A percentile compares a stretch with the other conserved stretches of the same genome.
These are phyloP conservation scores for Parotocinclus haroldoi DNA, from an alignment of 2,797 vertebrate species.

Conservation along the genomic window DNA sequence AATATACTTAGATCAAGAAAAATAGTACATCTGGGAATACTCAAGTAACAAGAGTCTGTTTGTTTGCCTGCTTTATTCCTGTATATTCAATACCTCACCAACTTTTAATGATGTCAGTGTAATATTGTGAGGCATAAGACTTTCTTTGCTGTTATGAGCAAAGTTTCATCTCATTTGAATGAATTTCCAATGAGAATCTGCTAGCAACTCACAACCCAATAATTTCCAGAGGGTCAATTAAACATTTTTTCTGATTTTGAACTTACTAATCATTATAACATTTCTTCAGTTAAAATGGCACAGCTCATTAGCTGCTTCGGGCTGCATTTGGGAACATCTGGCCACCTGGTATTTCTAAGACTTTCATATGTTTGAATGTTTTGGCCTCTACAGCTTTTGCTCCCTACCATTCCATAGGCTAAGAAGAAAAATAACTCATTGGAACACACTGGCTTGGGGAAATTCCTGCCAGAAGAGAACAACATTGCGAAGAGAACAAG, in stretches of 20 bases:
- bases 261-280: slow-evolving; percentile 13
- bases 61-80: too few species aligned
- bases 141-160: too few species aligned
- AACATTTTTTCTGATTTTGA: slow-evolving; percentile 20
- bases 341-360: neutral
- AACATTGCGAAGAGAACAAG: slow-evolving; percentile 11
- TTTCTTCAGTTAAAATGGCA: slow-evolving; percentile 18
- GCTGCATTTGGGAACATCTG: slow-evolving; percentile 3
- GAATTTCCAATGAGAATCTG: neutral
- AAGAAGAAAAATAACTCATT: slow-evolving; percentile 43
- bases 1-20: too few species aligned
- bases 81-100: too few species aligned
- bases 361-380: slow-evolving; percentile 45
- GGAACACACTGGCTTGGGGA: slow-evolving; percentile 39
- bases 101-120: too few species aligned
- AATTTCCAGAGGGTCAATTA: slow-evolving; percentile 7
- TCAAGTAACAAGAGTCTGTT: too few species aligned
- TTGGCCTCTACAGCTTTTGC: slow-evolving; percentile 31
- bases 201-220: slow-evolving; percentile 2
- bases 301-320: slow-evolving; percentile 45
- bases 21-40: too few species aligned
- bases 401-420: slow-evolving; percentile 37
- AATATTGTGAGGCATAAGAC: too few species aligned
- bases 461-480: slow-evolving; percentile 5
- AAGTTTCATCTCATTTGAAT: too few species aligned